Percentiles rank a stretch among this genome's conserved stretches.
Evolutionary conservation across 1,140 invertebrate genomes (phyloP).

Genomic region (Macrobrachium nipponense): DNA sequence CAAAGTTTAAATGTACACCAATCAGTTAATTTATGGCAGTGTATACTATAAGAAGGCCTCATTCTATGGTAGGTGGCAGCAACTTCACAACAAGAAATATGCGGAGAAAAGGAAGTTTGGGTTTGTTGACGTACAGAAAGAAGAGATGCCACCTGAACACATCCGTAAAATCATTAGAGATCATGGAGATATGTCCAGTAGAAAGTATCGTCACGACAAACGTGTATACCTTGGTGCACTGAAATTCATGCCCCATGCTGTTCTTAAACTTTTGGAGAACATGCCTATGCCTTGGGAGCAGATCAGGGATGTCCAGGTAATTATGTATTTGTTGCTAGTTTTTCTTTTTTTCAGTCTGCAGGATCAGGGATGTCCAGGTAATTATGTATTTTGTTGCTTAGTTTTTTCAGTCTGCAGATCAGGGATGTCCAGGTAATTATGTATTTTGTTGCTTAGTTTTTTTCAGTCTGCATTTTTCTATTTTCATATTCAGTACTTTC

Average conservation of each 20-base stretch:
- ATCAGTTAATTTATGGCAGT: background rate
- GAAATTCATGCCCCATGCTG: constrained; percentile 99
- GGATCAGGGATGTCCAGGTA: no score
- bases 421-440: no score
- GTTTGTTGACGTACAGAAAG: constrained; percentile 98
- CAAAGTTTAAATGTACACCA: no score
- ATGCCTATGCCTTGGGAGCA: constrained; percentile 99
- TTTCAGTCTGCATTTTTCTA: no score
- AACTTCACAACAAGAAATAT: constrained; percentile 97
- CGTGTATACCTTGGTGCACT: constrained; percentile 97
- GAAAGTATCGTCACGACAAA: constrained; percentile 99
- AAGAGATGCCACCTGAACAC: constrained; percentile 99
- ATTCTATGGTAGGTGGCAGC: constrained; percentile 96
- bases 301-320: constrained; percentile 81
- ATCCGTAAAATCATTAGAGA: constrained; percentile 98
- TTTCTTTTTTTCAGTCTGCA: no score
- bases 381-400: no score
- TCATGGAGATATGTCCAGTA: constrained; percentile 99
- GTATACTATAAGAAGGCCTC: constrained; percentile 59
- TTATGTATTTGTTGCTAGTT: no score
- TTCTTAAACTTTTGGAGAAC: constrained; percentile 98
- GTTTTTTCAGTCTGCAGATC: no score
- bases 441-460: no score
- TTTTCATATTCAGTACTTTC: background rate
- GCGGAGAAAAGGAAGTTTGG: constrained; percentile 98